phyloP scores from a whole-genome alignment of 1,140 invertebrate genomes.

The Plectrocnemia conspersa region DNA sequence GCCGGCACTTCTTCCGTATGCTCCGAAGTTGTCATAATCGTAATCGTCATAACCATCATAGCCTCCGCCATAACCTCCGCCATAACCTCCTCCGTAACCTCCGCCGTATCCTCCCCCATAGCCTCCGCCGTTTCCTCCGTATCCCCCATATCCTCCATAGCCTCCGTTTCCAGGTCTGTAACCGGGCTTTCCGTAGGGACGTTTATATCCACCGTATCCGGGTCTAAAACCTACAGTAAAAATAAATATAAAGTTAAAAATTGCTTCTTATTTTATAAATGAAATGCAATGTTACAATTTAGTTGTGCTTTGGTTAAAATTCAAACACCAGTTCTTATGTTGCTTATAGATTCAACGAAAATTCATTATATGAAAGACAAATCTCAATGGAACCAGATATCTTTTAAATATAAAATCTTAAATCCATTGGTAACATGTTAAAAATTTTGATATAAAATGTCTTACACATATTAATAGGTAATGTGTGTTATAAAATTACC shows the following conservation, averaged over 20 bases:
- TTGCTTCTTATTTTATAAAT: background rate
- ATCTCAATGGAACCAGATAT: too few species aligned
- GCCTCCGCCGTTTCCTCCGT: conserved; percentile 14
- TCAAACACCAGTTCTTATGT: background rate
- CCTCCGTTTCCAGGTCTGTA: conserved; percentile 24
- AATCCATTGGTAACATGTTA: too few species aligned
- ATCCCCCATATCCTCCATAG: conserved; percentile 26
- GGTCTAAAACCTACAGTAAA: background rate
- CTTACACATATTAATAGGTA: too few species aligned
- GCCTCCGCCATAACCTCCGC: conserved; percentile 27
- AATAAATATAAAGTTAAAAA: background rate
- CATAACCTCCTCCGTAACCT: conserved; percentile 34
- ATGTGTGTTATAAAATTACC: too few species aligned
- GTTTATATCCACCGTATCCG: conserved; percentile 31
- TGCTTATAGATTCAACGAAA: background rate
- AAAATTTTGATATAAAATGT: too few species aligned
- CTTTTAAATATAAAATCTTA: too few species aligned
- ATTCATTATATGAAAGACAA: background rate
- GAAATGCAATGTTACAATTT: background rate
- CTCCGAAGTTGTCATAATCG: conserved; percentile 20
- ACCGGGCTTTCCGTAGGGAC: conserved; percentile 6
- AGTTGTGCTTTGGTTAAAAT: background rate
- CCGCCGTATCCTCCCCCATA: conserved; percentile 32
- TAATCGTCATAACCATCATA: conserved; percentile 27
- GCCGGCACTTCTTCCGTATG: conserved; percentile 28